phyloP scores from a whole-genome alignment of 2,888 invertebrate species.

The Synanthedon myopaeformis region DNA sequence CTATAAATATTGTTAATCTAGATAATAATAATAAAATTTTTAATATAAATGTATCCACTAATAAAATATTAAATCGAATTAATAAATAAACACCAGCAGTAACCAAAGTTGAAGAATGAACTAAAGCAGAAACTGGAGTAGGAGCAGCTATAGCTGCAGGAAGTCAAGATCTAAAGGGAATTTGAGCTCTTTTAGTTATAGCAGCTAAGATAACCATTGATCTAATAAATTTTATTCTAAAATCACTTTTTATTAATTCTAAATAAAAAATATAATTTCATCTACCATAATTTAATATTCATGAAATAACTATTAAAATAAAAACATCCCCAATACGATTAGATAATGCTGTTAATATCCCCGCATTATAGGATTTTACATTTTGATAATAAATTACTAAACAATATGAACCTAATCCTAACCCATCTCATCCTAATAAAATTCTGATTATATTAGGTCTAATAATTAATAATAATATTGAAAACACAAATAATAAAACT shows the following conservation, averaged over 20 bases:
- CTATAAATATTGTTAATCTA: conserved; percentile 72
- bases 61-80: conserved; percentile 74
- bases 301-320: conserved; percentile 72
- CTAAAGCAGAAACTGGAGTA: conserved; percentile 81
- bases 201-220: conserved; percentile 64
- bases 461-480: conserved; percentile 77
- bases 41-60: conserved; percentile 43
- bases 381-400: conserved; percentile 80
- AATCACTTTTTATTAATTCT: conserved; percentile 57
- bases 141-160: conserved; percentile 83
- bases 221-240: conserved; percentile 45
- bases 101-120: conserved; percentile 82
- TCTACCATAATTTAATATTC: conserved; percentile 66
- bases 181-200: conserved; percentile 83
- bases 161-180: conserved; percentile 83
- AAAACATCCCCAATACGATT: conserved; percentile 82
- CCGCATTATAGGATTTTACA: conserved; percentile 75
- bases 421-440: conserved; percentile 79
- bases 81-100: conserved; percentile 81
- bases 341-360: conserved; percentile 77
- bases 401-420: conserved; percentile 79
- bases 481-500: conserved; percentile 74
- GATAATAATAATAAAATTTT: conserved; percentile 67
- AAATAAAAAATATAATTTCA: conserved; percentile 69
- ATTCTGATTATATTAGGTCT: conserved; percentile 77